Conservation (phyloP, 1,140 invertebrate genomes). For the Drosophila dunni region DNA sequence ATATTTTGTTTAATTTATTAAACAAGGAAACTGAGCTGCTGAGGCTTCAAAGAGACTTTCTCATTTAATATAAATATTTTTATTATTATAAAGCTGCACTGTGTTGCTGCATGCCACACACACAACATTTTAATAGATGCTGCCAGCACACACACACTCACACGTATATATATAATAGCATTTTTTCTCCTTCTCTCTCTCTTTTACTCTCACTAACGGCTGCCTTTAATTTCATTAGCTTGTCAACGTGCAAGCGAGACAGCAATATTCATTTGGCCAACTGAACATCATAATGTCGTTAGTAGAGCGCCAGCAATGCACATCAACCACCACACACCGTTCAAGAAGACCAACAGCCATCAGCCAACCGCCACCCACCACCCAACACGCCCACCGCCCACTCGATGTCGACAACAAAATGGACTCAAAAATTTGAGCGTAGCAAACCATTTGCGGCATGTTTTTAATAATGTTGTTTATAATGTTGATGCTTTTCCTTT, state of each 20-base stretch:
- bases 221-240: conserved; percentile 72
- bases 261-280: conserved; percentile 61
- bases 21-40: neutral
- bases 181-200: conserved; percentile 11
- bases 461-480: conserved; percentile 84
- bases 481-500: conserved; percentile 69
- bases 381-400: conserved; percentile 2
- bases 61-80: conserved; percentile 72
- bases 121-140: conserved; percentile 18
- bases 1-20: too few species aligned
- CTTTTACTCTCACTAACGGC: conserved; percentile 14
- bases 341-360: neutral
- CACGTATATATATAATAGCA: neutral
- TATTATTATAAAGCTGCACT: conserved; percentile 66
- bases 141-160: conserved; percentile 13
- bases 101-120: conserved; percentile 49
- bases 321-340: conserved; percentile 6
- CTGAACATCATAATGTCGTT: conserved; percentile 72
- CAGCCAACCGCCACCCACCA: conserved; percentile 2
- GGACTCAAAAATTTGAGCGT: conserved; percentile 78
- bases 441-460: conserved; percentile 83
- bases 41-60: conserved; percentile 37
- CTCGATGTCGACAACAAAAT: conserved; percentile 64
- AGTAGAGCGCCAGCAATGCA: conserved; percentile 14
- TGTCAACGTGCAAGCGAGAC: conserved; percentile 32